Base-by-base conservation (phyloP, 2,797 vertebrate species). In the Podarcis siculus region DNA sequence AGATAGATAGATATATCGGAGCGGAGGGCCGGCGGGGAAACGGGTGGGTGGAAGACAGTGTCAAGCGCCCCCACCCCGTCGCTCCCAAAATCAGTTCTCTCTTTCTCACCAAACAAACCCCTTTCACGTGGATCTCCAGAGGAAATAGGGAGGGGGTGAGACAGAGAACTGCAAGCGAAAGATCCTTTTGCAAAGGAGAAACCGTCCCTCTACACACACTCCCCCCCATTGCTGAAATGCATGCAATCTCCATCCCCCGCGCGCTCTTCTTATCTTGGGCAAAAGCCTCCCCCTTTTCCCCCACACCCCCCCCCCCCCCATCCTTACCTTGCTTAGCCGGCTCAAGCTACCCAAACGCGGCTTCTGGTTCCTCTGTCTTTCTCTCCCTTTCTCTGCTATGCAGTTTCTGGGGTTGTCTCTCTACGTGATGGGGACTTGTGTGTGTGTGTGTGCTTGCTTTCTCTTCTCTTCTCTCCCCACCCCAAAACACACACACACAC, bases 401-500 rank as follows among this genome's bases (percentile, higher is more conserved):
- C 85, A 79, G 85, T 30, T 86, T 55, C 66, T 71, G 76, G 66
- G 66, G 85, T 66, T 66, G 66, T 39, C 64, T 69, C 76, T 3
- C 21, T 79, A 45, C 58, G 85, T 19, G 85, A 49, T 27, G 75
- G 61, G 85, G 42, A 69, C 64, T 37, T 35, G 19, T 30, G 85
- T 35, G 69, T n/a, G 49, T 49, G 13, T 49, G 49, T 49, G 45
- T 21, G 23, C 66, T n/a, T 30, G 8, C 67, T 69, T 35, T 39
- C 71, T n/a, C 55, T 19, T 8, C 35, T 8, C 27, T 4, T 19
- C 72, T 55, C 35, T 25, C 35, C 32, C 45, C 71, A 4, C 5
- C 75, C 37, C 75, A 3, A 42, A 21, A 23, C 10, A 27, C 39
- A 27, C 42, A 37, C 35, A n/a, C n/a, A 19, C 7, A 45, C 10